A percentile compares a stretch with the other conserved stretches of the same genome.
Conservation (phyloP, 2,113 vertebrate species). For the Anarhynchus alexandrinus region DNA sequence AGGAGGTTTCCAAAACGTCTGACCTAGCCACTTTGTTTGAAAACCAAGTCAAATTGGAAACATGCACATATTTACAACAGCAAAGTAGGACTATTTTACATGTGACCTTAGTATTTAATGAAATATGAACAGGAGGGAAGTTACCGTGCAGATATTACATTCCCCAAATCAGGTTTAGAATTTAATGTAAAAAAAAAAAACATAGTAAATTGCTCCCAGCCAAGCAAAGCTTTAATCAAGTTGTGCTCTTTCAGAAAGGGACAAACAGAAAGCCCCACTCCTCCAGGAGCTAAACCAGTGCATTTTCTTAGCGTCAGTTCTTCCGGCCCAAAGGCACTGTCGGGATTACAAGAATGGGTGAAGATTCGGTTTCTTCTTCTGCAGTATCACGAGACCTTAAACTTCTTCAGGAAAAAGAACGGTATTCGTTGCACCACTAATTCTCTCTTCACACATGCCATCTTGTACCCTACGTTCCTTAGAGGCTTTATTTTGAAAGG, state of each 20-base stretch:
- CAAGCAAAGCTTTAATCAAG: background rate
- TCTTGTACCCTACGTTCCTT: background rate
- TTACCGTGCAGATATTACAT: background rate
- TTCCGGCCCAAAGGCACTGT: background rate
- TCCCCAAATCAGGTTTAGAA: background rate
- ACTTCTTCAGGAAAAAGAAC: background rate
- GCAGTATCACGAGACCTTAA: background rate
- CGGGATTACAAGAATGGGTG: background rate
- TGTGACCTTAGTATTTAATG: background rate
- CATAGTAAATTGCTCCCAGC: background rate
- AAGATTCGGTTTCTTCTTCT: background rate
- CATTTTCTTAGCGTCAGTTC: background rate
- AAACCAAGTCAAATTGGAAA: background rate
- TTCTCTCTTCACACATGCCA: background rate
- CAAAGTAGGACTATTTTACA: background rate
- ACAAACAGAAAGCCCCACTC: background rate
- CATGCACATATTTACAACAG: slow-evolving; percentile 12
- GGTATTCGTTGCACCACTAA: background rate
- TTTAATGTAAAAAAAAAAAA: background rate
- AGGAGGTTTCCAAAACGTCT: background rate
- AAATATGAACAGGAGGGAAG: background rate
- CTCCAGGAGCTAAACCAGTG: background rate
- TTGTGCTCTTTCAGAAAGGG: background rate
- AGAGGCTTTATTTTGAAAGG: background rate
- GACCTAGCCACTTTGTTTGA: background rate